phyloP scores from a whole-genome alignment of 2,797 vertebrate genomes.

The Glossophaga mutica region DNA sequence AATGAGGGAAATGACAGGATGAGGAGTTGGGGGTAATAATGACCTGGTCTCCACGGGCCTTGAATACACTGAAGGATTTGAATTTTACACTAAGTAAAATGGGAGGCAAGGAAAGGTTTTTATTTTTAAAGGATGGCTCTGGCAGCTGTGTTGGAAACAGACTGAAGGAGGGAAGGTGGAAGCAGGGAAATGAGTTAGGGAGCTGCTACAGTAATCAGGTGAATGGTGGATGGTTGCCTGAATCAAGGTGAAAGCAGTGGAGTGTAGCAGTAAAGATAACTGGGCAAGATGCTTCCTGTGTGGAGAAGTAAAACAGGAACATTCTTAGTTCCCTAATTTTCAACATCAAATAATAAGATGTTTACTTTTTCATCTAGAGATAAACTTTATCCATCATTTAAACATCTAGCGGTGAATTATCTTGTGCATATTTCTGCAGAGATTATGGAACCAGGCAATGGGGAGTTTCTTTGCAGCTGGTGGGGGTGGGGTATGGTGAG shows the following conservation, averaged over 20 bases:
- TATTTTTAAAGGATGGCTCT: background rate
- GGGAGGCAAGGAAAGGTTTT: background rate
- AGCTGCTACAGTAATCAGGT: background rate
- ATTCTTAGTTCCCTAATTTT: background rate
- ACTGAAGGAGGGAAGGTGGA: background rate
- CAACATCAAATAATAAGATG: constrained; percentile 3
- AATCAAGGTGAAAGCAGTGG: background rate
- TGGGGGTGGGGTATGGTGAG: background rate
- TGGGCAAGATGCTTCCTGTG: background rate
- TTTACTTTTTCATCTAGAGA: constrained; percentile 23
- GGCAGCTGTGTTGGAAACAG: background rate
- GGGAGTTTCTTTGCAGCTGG: background rate
- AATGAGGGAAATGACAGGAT: background rate
- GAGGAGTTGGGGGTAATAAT: background rate
- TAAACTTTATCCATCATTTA: constrained; percentile 4
- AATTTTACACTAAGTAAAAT: background rate
- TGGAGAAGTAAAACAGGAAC: background rate
- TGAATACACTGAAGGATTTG: background rate
- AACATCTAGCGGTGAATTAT: background rate
- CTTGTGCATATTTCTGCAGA: background rate
- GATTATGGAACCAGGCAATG: background rate
- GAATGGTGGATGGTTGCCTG: background rate
- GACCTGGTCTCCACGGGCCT: background rate
- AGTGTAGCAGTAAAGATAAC: background rate
- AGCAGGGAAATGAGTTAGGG: background rate